phyloP scores from a whole-genome alignment of 2,797 vertebrate species.

The Gymnopithys bicolor region DNA sequence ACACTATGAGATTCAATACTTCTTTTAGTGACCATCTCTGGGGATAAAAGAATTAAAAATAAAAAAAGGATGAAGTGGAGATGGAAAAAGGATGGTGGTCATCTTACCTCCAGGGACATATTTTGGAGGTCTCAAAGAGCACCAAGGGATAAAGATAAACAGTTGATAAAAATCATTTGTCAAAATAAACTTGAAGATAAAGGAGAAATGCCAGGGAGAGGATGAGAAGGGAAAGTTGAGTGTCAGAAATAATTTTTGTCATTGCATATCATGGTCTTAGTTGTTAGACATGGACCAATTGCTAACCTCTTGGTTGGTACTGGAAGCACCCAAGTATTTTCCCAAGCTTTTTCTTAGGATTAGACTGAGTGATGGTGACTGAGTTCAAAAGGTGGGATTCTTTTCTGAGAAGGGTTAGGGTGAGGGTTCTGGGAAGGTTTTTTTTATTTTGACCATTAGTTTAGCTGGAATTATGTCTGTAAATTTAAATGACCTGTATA shows the following conservation, averaged over 20 bases:
- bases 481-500: constrained; percentile 28
- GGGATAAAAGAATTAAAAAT: not conserved
- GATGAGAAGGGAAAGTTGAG: constrained; percentile 29
- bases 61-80: not conserved
- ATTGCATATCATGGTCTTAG: not conserved
- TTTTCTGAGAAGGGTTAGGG: constrained; percentile 45
- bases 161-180: constrained; percentile 18
- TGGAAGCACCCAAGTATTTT: constrained; percentile 45
- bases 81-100: not conserved
- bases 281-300: constrained; percentile 22
- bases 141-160: not conserved
- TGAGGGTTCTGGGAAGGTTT: constrained; percentile 58
- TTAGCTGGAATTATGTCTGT: constrained; percentile 20
- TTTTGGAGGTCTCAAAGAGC: not conserved
- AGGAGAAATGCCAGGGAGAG: constrained; percentile 18
- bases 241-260: constrained; percentile 59
- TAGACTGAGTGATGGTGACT: constrained; percentile 1
- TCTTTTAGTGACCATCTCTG: not conserved
- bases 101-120: not conserved
- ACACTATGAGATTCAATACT: not conserved
- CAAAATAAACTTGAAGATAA: constrained; percentile 47
- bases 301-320: constrained; percentile 1
- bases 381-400: constrained; percentile 61
- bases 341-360: constrained; percentile 51
- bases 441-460: constrained; percentile 4